Base-by-base conservation (phyloP, 2,888 invertebrate species). In the Nomada flava region DNA sequence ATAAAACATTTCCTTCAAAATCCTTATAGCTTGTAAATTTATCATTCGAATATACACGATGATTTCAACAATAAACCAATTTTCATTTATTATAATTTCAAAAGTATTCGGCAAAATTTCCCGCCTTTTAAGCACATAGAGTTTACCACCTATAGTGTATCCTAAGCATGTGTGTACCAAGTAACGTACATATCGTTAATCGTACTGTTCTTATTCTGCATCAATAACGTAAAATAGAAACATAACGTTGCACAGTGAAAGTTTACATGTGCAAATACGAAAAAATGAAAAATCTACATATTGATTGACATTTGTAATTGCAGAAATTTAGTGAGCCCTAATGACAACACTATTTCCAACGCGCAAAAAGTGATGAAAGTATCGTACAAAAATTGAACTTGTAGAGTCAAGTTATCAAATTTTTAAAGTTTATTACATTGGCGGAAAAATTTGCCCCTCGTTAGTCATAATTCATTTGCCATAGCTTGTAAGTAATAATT, bases 191-290 rank as follows among this genome's bases (percentile, higher is more conserved):
- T 47, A 47, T 47, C 47, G 36, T 71, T 67, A 59, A 62, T 44
- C 44, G 59, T 59, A 60, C 44, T 15, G 29, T 57, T 26, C 29
- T 60, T 55, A 44, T 68, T 50, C 65, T 65, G 63, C 72, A 73
- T 83, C 69, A 70, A 82, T 82, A 83, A 65, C 69, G 82, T 64
- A 60, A 76, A 76, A 73, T 60, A 69, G 44, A 72, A 69, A 82
- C 64, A 82, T 23, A 59, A 76, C 52, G 72, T 18, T 26, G 57
- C 59, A 64, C 26, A 44, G n/a, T 47, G 26, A 60, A 72, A 72
- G 72, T 69, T 67, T 52, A 18, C 36, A 11, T 23, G 62, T 62
- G 1, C 18, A 53, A 67, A 47, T 57, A 57, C 62, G 57, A 23
- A 23, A 82, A 62, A 82, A 82, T 82, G 82, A 76, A 59, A 67